Percentiles rank a stretch among this genome's conserved stretches.
These are phyloP conservation scores for Tupiocoris notatus DNA, from an alignment of 2,888 invertebrate genomes.

Conservation along the genomic window DNA sequence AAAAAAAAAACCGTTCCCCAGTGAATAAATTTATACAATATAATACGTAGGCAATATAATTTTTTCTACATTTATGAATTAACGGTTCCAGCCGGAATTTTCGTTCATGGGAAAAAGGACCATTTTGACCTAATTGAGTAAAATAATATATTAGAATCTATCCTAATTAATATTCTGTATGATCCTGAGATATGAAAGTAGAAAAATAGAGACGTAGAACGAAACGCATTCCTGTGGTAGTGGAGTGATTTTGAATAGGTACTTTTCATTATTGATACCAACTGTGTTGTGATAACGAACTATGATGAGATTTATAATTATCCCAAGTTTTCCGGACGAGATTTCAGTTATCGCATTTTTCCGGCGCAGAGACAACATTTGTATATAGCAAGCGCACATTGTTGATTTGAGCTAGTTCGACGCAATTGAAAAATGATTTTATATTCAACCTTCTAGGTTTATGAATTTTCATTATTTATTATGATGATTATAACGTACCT, in stretches of 20 bases:
- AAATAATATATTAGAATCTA: neutral
- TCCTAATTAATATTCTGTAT: neutral
- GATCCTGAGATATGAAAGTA: neutral
- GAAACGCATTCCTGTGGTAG: neutral
- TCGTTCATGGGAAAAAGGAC: conserved; percentile 17
- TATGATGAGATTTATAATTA: neutral
- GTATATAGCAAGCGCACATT: no score
- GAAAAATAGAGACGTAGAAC: neutral
- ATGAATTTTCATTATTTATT: conserved; percentile 24
- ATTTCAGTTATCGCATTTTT: no score
- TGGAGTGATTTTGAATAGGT: conserved; percentile 11
- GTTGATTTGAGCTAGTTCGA: no score
- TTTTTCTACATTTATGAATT: neutral
- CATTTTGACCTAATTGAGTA: conserved; percentile 14
- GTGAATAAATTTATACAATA: no score
- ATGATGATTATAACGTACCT: neutral
- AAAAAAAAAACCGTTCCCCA: no score
- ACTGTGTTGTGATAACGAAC: neutral
- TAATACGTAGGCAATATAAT: neutral
- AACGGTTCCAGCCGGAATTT: neutral
- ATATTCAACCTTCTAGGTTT: conserved; percentile 3
- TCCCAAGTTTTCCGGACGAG: no score
- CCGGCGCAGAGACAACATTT: no score
- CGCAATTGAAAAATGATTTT: neutral
- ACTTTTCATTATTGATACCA: neutral